Conservation (phyloP, 2,113 vertebrate genomes). For the Myrmecophaga tridactyla region DNA sequence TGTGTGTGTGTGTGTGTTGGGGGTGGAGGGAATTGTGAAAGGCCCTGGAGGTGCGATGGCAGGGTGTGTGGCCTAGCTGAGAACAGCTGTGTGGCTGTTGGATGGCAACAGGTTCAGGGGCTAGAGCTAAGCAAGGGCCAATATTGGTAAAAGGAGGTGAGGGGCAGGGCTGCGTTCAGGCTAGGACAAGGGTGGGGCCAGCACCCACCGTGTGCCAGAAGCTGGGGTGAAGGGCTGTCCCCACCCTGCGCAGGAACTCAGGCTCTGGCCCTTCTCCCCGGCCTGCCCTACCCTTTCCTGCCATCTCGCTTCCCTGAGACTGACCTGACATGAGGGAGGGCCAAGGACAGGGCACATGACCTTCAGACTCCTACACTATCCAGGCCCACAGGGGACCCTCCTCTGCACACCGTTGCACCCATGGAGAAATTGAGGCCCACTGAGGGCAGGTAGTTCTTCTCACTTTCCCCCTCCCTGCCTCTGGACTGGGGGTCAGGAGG, state of each 20-base stretch:
- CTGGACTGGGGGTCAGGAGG: background rate
- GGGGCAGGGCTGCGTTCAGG: background rate
- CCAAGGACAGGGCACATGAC: too few species aligned
- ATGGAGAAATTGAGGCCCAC: background rate
- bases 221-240: background rate
- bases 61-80: background rate
- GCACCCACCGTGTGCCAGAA: fast-evolving
- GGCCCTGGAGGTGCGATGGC: too few species aligned
- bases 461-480: background rate
- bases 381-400: background rate
- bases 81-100: background rate
- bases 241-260: background rate
- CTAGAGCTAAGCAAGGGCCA: background rate
- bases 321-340: background rate
- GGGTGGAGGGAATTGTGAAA: background rate
- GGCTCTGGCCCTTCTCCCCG: background rate
- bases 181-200: background rate
- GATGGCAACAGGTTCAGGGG: background rate
- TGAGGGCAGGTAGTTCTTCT: background rate
- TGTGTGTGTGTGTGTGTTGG: too few species aligned
- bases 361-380: background rate
- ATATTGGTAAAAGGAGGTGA: background rate
- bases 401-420: fast-evolving
- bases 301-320: background rate
- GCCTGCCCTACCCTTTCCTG: fast-evolving